Percentiles rank a stretch among this genome's conserved stretches.
Conservation (phyloP, 2,888 invertebrate genomes). For the Onthophagus sagittarius region DNA sequence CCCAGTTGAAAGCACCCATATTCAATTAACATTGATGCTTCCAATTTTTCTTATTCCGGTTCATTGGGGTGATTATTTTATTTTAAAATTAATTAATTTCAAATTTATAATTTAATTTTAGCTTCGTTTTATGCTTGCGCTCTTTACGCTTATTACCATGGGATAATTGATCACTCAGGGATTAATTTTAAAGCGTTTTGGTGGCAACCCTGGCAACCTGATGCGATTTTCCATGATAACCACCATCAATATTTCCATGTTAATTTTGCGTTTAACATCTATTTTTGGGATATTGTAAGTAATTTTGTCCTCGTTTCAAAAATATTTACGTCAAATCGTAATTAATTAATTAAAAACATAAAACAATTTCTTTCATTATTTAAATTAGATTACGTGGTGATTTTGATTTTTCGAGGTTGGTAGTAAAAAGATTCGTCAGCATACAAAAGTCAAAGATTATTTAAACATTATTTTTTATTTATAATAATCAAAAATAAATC, state of each 20-base stretch:
- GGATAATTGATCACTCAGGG: slow-evolving; percentile 73
- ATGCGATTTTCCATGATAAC: slow-evolving; percentile 71
- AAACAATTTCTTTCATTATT: too few species aligned
- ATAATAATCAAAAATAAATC: too few species aligned
- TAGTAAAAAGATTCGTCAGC: too few species aligned
- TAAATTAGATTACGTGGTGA: too few species aligned
- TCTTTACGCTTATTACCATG: slow-evolving; percentile 67
- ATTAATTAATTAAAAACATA: too few species aligned
- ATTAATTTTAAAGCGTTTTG: slow-evolving; percentile 67
- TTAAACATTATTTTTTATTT: too few species aligned
- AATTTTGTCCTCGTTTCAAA: too few species aligned
- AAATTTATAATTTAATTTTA: slow-evolving; percentile 34
- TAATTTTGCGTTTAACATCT: slow-evolving; percentile 72
- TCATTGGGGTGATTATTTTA: slow-evolving; percentile 60
- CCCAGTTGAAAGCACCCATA: slow-evolving; percentile 63
- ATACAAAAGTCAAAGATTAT: too few species aligned
- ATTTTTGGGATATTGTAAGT: slow-evolving; percentile 63
- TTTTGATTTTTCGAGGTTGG: too few species aligned
- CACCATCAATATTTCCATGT: slow-evolving; percentile 77
- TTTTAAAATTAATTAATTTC: background rate
- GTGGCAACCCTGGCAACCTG: slow-evolving; percentile 77
- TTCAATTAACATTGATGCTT: slow-evolving; percentile 58
- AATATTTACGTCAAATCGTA: too few species aligned
- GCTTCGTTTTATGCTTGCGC: slow-evolving; percentile 48
- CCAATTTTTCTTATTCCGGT: slow-evolving; percentile 62